Conservation (phyloP, 1,140 invertebrate species). For the Drosophila mauritiana region DNA sequence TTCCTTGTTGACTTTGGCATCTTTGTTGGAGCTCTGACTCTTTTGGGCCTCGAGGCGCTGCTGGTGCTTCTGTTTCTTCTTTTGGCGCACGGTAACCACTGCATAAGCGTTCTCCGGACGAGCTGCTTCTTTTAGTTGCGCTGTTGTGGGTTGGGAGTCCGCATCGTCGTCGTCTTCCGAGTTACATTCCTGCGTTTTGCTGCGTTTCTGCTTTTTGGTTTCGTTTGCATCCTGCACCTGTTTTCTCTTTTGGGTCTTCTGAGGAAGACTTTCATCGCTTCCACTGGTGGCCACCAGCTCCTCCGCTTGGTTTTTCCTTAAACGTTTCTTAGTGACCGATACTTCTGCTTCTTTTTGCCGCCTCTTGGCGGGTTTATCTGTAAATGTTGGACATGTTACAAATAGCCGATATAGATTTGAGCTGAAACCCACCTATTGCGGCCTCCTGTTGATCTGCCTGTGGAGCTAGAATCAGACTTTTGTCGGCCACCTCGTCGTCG, state of each 20-base stretch:
- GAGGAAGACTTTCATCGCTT: not conserved
- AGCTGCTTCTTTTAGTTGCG: constrained; percentile 62
- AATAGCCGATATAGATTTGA: not conserved
- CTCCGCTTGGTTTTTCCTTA: constrained; percentile 4
- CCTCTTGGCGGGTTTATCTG: constrained; percentile 10
- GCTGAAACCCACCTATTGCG: constrained; percentile 6
- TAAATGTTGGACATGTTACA: not conserved
- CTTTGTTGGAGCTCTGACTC: constrained; percentile 65
- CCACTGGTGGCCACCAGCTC: not conserved
- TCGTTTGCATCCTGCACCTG: not conserved
- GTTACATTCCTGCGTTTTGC: constrained; percentile 15
- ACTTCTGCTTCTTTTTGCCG: not conserved
- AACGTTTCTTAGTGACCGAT: constrained; percentile 12
- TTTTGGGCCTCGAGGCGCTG: constrained; percentile 65
- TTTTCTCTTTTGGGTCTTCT: constrained; percentile 57
- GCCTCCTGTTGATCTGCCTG: constrained; percentile 3
- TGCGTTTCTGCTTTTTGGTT: constrained; percentile 52
- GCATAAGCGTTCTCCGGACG: constrained; percentile 74
- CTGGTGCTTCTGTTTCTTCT: constrained; percentile 78
- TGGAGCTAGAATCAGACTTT: constrained; percentile 69
- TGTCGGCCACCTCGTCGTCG: constrained; percentile 73
- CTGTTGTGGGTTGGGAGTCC: constrained; percentile 59
- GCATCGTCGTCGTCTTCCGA: constrained; percentile 33
- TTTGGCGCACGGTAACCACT: constrained; percentile 74
- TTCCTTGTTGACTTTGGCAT: constrained; percentile 85